Conservation (phyloP, 2,888 invertebrate species). For the Xanthia icteritia region DNA sequence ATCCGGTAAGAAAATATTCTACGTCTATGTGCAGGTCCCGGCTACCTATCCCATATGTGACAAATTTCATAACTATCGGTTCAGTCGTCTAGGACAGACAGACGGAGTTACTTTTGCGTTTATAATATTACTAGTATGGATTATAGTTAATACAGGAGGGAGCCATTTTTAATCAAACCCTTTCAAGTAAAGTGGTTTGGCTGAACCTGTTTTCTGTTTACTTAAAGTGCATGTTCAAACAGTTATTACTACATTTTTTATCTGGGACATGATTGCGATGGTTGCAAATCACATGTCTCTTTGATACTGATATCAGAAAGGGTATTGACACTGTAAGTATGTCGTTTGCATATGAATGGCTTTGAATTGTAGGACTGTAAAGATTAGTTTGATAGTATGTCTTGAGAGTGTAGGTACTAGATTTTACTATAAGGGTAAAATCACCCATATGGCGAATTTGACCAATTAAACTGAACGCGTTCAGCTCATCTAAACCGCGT, state of each 20-base stretch:
- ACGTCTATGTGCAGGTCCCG: not conserved
- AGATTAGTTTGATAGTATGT: constrained; percentile 4
- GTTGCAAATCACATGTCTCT: constrained; percentile 41
- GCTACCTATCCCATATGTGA: not conserved
- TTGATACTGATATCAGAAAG: constrained; percentile 42
- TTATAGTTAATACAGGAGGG: no score
- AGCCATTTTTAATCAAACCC: not conserved
- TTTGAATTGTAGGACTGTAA: constrained; percentile 5
- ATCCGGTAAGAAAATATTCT: not conserved
- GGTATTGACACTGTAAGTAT: constrained; percentile 51
- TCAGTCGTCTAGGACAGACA: not conserved
- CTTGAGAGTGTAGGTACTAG: not conserved
- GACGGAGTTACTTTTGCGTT: not conserved
- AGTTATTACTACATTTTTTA: constrained; percentile 27
- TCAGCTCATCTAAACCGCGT: no score
- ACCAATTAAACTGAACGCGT: no score
- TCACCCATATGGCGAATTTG: not conserved
- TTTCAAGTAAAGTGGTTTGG: constrained; percentile 13
- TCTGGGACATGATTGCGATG: constrained; percentile 11
- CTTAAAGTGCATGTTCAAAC: constrained; percentile 10
- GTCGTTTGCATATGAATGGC: constrained; percentile 18
- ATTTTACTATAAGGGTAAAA: not conserved
- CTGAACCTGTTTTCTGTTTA: constrained; percentile 1
- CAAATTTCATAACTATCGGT: not conserved
- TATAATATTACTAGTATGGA: not conserved